These are phyloP conservation scores for Rhodeus uyekii DNA, from an alignment of 2,797 vertebrate species.

Conservation along the genomic window DNA sequence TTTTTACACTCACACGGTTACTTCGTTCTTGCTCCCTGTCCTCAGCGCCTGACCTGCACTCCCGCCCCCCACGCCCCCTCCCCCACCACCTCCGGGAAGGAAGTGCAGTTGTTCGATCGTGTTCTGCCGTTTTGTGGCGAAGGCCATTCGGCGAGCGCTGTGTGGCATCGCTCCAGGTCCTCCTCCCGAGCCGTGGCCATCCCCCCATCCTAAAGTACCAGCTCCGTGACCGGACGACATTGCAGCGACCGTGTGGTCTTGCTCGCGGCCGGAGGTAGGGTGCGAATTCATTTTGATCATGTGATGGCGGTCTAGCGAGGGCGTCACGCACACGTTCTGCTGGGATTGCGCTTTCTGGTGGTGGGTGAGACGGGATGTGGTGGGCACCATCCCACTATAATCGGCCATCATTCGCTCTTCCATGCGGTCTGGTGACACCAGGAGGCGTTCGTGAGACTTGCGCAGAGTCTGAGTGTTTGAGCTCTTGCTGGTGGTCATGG, in stretches of 20 bases:
- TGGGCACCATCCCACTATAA: constrained; percentile 69
- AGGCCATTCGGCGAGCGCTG: constrained; percentile 81
- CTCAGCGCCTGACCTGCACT: constrained; percentile 76
- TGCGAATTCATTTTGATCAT: constrained; percentile 90
- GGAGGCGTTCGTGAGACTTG: constrained; percentile 80
- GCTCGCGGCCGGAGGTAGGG: constrained; percentile 78
- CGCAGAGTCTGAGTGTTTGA: constrained; percentile 71
- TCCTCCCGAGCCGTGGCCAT: constrained; percentile 52
- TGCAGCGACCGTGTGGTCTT: constrained; percentile 65
- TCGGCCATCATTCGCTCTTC: constrained; percentile 71
- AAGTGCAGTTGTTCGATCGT: constrained; percentile 92
- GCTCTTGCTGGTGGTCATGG: constrained; percentile 74
- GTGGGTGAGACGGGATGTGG: constrained; percentile 75
- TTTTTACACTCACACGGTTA: constrained; percentile 80
- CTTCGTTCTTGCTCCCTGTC: constrained; percentile 91
- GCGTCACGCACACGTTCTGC: constrained; percentile 83
- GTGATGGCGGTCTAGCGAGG: constrained; percentile 84
- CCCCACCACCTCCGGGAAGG: constrained; percentile 82
- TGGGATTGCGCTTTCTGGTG: constrained; percentile 85
- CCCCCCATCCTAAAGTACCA: constrained; percentile 58
- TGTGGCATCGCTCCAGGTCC: constrained; percentile 61
- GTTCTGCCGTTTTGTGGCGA: constrained; percentile 86
- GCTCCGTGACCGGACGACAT: constrained; percentile 50
- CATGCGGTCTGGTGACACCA: constrained; percentile 76
- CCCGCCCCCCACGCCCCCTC: constrained; percentile 63